Evolutionary conservation across 2,888 invertebrate genomes (phyloP), one percentile per base, ranked within the genome.

Genomic region (Odontomyia ornata): DNA sequence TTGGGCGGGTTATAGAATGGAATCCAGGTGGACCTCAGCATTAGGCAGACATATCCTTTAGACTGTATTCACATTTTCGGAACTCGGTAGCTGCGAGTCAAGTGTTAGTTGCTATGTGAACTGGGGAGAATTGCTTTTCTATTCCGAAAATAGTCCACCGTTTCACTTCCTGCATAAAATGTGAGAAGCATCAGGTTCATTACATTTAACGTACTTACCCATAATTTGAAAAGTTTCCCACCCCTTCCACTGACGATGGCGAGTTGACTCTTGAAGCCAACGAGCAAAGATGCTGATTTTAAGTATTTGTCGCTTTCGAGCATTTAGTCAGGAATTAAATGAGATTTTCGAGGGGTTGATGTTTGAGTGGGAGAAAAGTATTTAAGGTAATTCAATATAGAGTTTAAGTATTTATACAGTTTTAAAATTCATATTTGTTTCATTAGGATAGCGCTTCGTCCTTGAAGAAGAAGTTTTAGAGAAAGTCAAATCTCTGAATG

Each of bases 201-300:
- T 73, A 73, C 73, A 60, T 30, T 57, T 43, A 73, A 73, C 73
- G 73, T 73, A 73, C 73, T 57, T 73, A 30, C 15, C 36, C 23
- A 36, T 73, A 73, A 73, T 73, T 73, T 73, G 73, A 73, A 73
- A 73, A 73, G 36, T 73, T 73, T 73, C 15, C 73, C 18, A 23
- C 47, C 18, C 18, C 9, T 36, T 36, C 69, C 30, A 25, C 23
- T 27, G 27, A 27, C 23, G 36, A 27, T 27, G 27, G 11, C 23
- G 36, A 27, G 23, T 56, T 15, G 36, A 23, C 21, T 36, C 30
- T 73, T 21, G 23, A 27, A 52, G 13, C 3, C 25, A 28, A 56
- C 13, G 25, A 3, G 73, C 15, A 36, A 30, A 36, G 73, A 73
- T 73, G 57, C 57, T 69, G 69, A 25, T 36, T 73, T 73, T 25